Evolutionary conservation across 2,113 vertebrate genomes (phyloP), one percentile per base, ranked within the genome.

Genomic region (Trichechus manatus): DNA sequence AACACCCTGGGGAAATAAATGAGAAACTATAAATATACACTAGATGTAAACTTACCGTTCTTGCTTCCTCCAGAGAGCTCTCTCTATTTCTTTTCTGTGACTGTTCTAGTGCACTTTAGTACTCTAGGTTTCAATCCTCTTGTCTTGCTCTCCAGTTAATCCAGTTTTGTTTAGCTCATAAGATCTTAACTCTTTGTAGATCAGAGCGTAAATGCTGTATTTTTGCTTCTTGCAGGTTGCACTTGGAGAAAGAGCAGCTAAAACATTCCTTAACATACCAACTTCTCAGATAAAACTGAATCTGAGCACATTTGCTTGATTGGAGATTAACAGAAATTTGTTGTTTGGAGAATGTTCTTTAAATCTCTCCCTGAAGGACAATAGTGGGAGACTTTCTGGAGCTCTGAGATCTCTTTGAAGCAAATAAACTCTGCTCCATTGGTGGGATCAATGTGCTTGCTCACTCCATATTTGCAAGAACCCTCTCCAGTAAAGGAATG

Each of bases 151-250:
- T 74, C 25, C 82, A 66, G 56, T 53, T 96, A 95, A 97, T 94
- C 91, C 93, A 77, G 50, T 66, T 63, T 78, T 89, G 39, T 66
- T 93, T 78, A 96, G 93, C 91, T 93, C 77, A 88, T 94, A 91
- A 97, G 93, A 93, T 29, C 14, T 97, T 97, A 98, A 98, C 97
- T 89, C 96, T 94, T 97, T 89, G 72, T 68, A 82, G 59, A 39
- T 87, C 91, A 89, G 87, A 87, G 25, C 89, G 66, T 44, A 27
- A 93, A 89, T 47, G 36, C 44, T 86, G 13, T 59, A 42, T 83
- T 88, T 89, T 91, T 59, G n/a, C 53, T 59, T 36, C 17, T 11
- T 44, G 36, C 2, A 6, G 74, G 42, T 22, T 80, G 25, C 27
- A 53, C 39, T 39, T 70, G 36, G 53, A 85, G 75, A 87, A 81